phyloP scores from a whole-genome alignment of 2,888 invertebrate species.

The Parnassius orleans region DNA sequence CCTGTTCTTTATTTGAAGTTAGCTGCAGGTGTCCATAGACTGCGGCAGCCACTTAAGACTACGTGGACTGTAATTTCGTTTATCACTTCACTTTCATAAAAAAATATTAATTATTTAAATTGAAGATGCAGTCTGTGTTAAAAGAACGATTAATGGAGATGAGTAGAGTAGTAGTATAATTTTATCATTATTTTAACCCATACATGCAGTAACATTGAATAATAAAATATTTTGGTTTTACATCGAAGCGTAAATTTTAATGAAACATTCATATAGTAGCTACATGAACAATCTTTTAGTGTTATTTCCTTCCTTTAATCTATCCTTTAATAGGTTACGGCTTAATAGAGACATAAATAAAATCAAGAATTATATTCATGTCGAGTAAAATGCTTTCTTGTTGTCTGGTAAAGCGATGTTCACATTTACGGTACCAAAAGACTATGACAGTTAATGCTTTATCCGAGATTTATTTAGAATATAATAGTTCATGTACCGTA shows the following conservation, averaged over 20 bases:
- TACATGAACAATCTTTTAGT: slow-evolving; percentile 3
- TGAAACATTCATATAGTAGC: slow-evolving; percentile 7
- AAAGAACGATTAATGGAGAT: too few species aligned
- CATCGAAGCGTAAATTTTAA: not conserved
- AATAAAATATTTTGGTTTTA: too few species aligned
- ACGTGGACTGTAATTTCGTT: too few species aligned
- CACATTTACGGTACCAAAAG: not conserved
- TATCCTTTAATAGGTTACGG: slow-evolving; percentile 9
- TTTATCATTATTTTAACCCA: too few species aligned
- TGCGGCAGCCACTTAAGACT: too few species aligned
- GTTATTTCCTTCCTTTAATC: slow-evolving; percentile 17
- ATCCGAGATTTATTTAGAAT: slow-evolving; percentile 5
- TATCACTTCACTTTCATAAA: too few species aligned
- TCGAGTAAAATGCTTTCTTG: slow-evolving; percentile 8
- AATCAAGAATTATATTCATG: slow-evolving; percentile 7
- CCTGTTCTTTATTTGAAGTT: too few species aligned
- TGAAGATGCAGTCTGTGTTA: too few species aligned
- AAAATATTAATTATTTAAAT: too few species aligned
- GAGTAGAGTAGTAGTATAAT: too few species aligned
- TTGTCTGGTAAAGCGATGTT: not conserved
- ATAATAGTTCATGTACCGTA: not conserved
- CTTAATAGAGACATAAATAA: slow-evolving; percentile 15
- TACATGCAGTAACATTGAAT: too few species aligned
- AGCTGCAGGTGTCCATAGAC: too few species aligned
- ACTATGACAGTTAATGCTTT: not conserved